Evolutionary conservation across 2,888 invertebrate species (phyloP).

Genomic region (Torymus auratus): DNA sequence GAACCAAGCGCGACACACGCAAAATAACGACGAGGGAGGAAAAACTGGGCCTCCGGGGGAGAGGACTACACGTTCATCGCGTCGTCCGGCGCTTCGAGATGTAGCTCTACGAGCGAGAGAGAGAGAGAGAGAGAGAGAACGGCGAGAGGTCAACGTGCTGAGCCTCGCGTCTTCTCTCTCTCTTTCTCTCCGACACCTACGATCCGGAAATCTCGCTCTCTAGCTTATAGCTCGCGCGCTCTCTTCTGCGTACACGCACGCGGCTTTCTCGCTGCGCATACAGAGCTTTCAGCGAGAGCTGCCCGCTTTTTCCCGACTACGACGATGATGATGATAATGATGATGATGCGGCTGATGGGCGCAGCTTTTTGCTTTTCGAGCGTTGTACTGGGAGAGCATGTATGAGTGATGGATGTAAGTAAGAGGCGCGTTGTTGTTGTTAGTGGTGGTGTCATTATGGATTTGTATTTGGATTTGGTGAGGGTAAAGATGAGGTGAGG

Average conservation of each 20-base stretch:
- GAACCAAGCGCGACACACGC: too few species aligned
- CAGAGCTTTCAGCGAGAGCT: too few species aligned
- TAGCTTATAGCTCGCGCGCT: constrained; percentile 5
- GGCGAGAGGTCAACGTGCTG: constrained; percentile 53
- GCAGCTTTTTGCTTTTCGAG: too few species aligned
- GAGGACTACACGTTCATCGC: constrained; percentile 1
- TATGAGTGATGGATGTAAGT: too few species aligned
- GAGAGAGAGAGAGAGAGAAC: constrained; percentile 18
- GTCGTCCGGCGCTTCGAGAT: constrained; percentile 5
- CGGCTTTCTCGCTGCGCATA: neutral
- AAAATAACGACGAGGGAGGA: neutral
- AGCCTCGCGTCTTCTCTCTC: neutral
- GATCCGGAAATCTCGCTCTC: constrained; percentile 41
- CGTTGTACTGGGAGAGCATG: too few species aligned
- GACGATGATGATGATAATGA: too few species aligned
- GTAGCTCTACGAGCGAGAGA: neutral
- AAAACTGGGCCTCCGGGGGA: constrained; percentile 6
- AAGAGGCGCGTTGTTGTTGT: too few species aligned
- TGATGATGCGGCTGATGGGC: too few species aligned
- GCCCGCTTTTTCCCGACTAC: too few species aligned
- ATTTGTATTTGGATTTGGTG: too few species aligned
- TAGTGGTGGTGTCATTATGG: too few species aligned
- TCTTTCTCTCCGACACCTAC: constrained; percentile 43
- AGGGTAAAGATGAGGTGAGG: too few species aligned
- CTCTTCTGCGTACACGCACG: neutral